Evolutionary conservation across 2,113 vertebrate genomes (phyloP), one percentile per base, ranked within the genome.

Genomic region (Colius striatus): DNA sequence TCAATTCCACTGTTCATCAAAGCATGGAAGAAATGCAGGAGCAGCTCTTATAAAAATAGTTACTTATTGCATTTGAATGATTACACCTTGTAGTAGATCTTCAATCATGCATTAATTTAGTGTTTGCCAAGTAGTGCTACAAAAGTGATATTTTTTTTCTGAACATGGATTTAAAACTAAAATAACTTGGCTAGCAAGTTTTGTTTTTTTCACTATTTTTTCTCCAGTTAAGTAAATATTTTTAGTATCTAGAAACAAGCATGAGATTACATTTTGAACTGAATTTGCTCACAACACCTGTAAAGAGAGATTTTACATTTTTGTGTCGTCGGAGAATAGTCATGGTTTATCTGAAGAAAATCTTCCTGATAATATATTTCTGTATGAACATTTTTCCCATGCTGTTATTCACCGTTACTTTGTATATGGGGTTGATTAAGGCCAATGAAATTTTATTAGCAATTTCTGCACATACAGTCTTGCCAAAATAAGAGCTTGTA

Each of bases 21-120:
- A 89, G 45, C 50, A 73, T 16, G n/a, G 47, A 87, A 79, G 50
- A 87, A 91, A 94, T 29, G 18, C n/a, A 79, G 75, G 78, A 90
- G 62, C 23, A 75, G 61, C 13, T 84, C 27, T 11, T 29, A 66
- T 6, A 72, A 63, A 90, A 92, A 84, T 16, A 82, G 17, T 58
- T 79, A 70, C 50, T 75, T 70, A 80, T 5, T 66, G 32, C 6
- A 38, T 58, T 76, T 94, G 62, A 87, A 75, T 70, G 41, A 89
- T 89, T 65, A 61, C 10, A 29, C 27, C 36, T 75, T 61, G n/a
- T 11, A 92, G 32, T 13, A 87, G 76, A 38, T 45, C 43, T 87
- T 91, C 54, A 89, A 32, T 58, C 66, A 82, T 36, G 51, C 36
- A 70, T n/a, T 89, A 94, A 95, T 91, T 90, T 83, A 83, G 36